Conservation (phyloP, 2,113 vertebrate species). For the Elgaria multicarinata region DNA sequence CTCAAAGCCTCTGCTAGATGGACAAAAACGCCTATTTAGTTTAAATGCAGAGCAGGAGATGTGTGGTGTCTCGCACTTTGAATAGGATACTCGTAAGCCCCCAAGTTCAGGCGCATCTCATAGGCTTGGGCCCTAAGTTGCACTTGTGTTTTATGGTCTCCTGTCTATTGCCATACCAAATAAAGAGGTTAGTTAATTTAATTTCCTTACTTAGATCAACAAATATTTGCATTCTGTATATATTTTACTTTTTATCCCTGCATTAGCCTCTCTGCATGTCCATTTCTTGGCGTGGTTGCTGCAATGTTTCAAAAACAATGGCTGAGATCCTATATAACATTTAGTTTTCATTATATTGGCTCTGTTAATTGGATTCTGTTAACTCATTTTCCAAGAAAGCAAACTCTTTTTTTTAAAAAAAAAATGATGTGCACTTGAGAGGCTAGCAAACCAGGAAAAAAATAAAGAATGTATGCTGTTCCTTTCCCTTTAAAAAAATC, state of each 20-base stretch:
- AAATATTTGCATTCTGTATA: not conserved
- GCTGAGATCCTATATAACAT: not conserved
- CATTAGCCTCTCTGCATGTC: conserved; percentile 9
- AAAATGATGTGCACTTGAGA: not conserved
- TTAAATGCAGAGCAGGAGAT: no score
- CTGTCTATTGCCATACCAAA: not conserved
- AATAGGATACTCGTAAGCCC: no score
- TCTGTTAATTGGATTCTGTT: conserved; percentile 2
- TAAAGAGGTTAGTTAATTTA: not conserved
- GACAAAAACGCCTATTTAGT: no score
- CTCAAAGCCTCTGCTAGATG: no score
- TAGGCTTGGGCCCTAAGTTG: no score
- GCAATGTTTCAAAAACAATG: conserved; percentile 17
- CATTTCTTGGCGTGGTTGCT: not conserved
- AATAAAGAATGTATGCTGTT: conserved; percentile 30
- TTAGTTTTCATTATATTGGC: not conserved
- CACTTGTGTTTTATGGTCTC: not conserved
- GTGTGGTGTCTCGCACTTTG: no score
- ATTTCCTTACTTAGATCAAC: not conserved
- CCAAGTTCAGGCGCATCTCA: no score
- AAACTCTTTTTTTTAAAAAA: not conserved
- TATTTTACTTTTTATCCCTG: not conserved
- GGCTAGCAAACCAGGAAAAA: not conserved
- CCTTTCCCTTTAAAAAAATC: conserved; percentile 56
- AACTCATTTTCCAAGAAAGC: conserved; percentile 7